Base-by-base conservation (phyloP, 1,140 invertebrate species). In the Drosophila bipectinata region DNA sequence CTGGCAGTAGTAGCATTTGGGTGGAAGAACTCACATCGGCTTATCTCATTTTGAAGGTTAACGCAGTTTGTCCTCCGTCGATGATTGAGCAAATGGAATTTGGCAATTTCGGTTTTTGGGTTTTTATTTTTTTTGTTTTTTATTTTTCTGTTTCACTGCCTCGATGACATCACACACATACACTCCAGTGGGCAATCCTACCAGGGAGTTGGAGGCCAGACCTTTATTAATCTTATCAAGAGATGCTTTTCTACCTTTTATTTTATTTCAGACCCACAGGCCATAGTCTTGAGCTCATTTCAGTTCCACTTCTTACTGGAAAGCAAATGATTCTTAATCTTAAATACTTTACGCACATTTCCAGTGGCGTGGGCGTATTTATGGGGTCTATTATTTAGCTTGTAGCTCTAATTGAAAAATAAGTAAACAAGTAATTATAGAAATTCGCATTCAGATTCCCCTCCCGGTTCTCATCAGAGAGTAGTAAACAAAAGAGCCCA, bases 151-250 rank as follows among this genome's bases (percentile, higher is more conserved):
- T 41, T 26, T 51, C 21, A 39, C 4, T 63, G 30, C 55, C 41
- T 39, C 48, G 67, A 88, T 87, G 82, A 87, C 82, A 87, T 87
- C 44, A 47, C 83, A 87, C 57, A 24, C 83, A 88, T 53, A 52
- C 66, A 69, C 48, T 57, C 63, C 32, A 41, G 7, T 26, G 58
- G 55, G 57, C 73, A 77, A 72, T 66, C 51, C 60, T 60, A 77
- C 15, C 54, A 39, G 47, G 45, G 30, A 49, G 55, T 18, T 28
- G 66, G 6, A 30, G 37, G 21, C 21, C 21, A 69, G 53, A 67
- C 68, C 76, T 81, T 77, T 87, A 79, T 88, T 88, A 88, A 88
- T 88, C 83, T 88, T 88, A 88, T 88, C 83, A 79, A 63, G 82
- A 77, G 82, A 77, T 81, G 78, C 54, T 63, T 72, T 55, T 57